Percentiles rank a stretch among this genome's conserved stretches.
phyloP scores from a whole-genome alignment of 30 jellyfish, hydroid and myxozoan species.

The Hydra vulgaris region DNA sequence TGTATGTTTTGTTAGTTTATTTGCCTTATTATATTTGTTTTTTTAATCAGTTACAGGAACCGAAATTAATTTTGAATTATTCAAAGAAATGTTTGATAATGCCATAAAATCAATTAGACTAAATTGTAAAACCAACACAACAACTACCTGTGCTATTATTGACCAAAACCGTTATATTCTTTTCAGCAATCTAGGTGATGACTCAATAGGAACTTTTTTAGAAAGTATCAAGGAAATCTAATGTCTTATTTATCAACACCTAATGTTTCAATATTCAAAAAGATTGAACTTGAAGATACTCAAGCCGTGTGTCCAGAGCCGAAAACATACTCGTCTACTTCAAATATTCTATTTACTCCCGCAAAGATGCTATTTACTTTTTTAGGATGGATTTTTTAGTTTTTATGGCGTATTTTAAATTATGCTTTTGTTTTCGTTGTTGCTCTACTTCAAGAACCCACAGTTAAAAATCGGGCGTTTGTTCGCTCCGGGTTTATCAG shows the following conservation, averaged over 20 bases:
- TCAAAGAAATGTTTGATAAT: not conserved
- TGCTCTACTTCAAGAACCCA: not conserved
- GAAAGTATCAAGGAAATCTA: constrained; percentile 15
- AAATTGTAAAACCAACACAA: not conserved
- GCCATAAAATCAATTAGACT: not conserved
- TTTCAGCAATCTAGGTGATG: constrained; percentile 26
- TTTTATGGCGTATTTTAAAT: not conserved
- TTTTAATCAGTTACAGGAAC: not conserved
- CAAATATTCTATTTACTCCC: constrained; percentile 29
- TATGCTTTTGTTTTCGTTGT: not conserved
- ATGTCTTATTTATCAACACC: not conserved
- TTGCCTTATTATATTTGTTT: too few species aligned
- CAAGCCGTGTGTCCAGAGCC: constrained; percentile 36
- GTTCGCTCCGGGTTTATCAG: too few species aligned
- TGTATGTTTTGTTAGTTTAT: too few species aligned
- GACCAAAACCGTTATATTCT: constrained; percentile 25
- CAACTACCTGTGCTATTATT: constrained; percentile 16
- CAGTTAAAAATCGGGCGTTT: not conserved
- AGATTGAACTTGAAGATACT: constrained; percentile 21
- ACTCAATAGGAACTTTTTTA: constrained; percentile 10
- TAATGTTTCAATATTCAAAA: constrained; percentile 9
- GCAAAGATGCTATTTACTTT: constrained; percentile 9
- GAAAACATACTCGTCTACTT: constrained; percentile 8
- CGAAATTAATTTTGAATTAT: not conserved
- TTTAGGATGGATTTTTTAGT: not conserved